These are phyloP conservation scores for Danaus melanippus DNA, from an alignment of 1,140 invertebrate genomes.

Conservation along the genomic window DNA sequence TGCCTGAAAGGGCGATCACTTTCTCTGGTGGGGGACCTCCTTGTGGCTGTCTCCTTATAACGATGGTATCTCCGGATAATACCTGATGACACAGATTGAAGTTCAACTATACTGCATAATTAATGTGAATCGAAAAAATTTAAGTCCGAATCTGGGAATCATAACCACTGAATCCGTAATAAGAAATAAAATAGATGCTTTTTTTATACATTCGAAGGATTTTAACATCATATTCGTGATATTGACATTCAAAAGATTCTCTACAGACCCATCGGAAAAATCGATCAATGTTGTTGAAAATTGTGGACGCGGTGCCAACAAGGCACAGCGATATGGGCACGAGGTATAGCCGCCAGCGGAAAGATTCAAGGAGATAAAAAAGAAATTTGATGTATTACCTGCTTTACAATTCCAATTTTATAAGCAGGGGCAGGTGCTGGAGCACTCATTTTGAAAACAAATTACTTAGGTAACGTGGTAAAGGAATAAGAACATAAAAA, in stretches of 20 bases:
- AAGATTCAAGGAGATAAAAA: conserved; percentile 21
- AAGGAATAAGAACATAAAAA: conserved; percentile 42
- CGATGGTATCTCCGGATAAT: conserved; percentile 90
- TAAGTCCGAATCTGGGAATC: too few relatives aligned
- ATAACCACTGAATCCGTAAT: too few relatives aligned
- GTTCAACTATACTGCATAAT: not conserved
- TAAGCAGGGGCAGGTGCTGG: conserved; percentile 47
- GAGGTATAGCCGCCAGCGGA: conserved; percentile 32
- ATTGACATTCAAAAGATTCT: too few relatives aligned
- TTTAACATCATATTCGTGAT: too few relatives aligned
- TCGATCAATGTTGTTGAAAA: conserved; percentile 22
- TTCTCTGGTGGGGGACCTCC: conserved; percentile 92
- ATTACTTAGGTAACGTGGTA: conserved; percentile 30
- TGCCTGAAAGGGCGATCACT: conserved; percentile 90
- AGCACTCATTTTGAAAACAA: conserved; percentile 54
- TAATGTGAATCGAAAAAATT: too few relatives aligned
- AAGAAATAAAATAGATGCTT: too few relatives aligned
- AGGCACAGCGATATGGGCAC: conserved; percentile 53
- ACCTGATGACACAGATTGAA: conserved; percentile 73
- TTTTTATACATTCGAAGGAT: too few relatives aligned
- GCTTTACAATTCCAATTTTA: conserved; percentile 63
- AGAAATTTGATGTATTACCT: conserved; percentile 51
- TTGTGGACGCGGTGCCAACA: conserved; percentile 55
- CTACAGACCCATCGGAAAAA: conserved; percentile 6
- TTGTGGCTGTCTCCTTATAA: conserved; percentile 85